Evolutionary conservation across 2,888 invertebrate species (phyloP), one percentile per base, ranked within the genome.

Genomic region (Vesta saturnalis): DNA sequence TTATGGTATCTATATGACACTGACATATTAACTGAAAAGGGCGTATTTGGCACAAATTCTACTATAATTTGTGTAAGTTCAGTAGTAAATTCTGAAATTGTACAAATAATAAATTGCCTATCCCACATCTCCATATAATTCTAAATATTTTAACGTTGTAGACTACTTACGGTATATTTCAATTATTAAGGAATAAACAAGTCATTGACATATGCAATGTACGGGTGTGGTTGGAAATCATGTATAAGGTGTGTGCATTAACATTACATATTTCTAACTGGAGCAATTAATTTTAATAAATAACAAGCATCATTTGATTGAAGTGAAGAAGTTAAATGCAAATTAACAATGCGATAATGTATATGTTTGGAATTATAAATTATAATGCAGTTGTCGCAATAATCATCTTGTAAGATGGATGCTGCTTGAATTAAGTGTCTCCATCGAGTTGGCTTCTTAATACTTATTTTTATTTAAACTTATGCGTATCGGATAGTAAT

Each of bases 191-290:
- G n/a, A 52, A 52, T 19, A 52, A 52, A 39, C 39, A 39, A 52
- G 52, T 52, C 52, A 52, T 52, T 52, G 52, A 21, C 52, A 52
- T 52, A 19, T 52, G 52, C 52, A 52, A 19, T 52, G 52, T 10
- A 19, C 19, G 52, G 52, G 52, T 52, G 52, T 52, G 52, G 52
- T 52, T 52, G 18, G 19, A n/a, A 52, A 19, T 18, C 52, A 52
- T 52, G 52, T 52, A 16, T 52, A n/a, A 52, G 52, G 52, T 52
- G 52, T 52, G 52, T 52, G 18, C 19, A 21, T 52, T 52, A 19
- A 19, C 52, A 19, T 19, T 52, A 52, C 6, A 52, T 52, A 12
- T 19, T 52, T 21, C 6, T 12, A 52, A 19, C 19, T 52, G n/a
- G 52, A 52, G 52, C 52, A 52, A 21, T 52, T 21, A 52, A 52